Base-by-base conservation (phyloP, 2,888 invertebrate species). In the Bellardia pandia region DNA sequence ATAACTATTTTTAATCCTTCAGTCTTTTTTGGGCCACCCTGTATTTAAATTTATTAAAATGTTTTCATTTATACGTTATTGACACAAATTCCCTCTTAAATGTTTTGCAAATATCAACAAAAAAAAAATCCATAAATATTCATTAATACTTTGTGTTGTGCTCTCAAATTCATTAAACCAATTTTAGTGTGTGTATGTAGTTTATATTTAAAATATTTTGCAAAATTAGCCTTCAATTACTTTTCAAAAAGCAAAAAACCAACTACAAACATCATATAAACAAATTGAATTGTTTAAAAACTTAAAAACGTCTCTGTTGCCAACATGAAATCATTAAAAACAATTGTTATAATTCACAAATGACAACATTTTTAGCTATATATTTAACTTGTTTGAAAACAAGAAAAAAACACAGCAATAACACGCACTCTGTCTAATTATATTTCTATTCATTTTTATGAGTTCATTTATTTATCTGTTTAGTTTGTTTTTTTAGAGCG, bases 391-490 rank as follows among this genome's bases (percentile, higher is more conserved):
- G 56, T 69, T 33, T 11, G 16, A 37, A 66, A 77, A 5, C 23
- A 37, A 45, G n/a, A 37, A 68, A 9, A 64, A 75, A 16, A 74
- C 33, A 74, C 7, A 2, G 23, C 66, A 16, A 40, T 42, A 80
- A 86, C 80, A 86, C 84, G 80, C 86, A 84, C 66, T 69, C 66
- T 69, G 72, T 74, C 77, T 86, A 86, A 86, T 86, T 80, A 45
- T 37, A 79, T 71, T 23, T 74, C 64, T 77, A 51, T 69, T 62
- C 30, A 7, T 23, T 74, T 81, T 82, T 48, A 75, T 82, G 42
- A 51, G 13, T 75, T 82, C 68, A 78, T 78, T 72, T 58, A 69
- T 48, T 53, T 75, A 45, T 9, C 13, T 56, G 53, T 58, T 66
- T 40, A 42, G 0, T 72, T 7, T 45, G n/a, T 0, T 33, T 37